These are phyloP conservation scores for Nyleta sp. DNA, from an alignment of 2,888 invertebrate genomes.

Conservation along the genomic window DNA sequence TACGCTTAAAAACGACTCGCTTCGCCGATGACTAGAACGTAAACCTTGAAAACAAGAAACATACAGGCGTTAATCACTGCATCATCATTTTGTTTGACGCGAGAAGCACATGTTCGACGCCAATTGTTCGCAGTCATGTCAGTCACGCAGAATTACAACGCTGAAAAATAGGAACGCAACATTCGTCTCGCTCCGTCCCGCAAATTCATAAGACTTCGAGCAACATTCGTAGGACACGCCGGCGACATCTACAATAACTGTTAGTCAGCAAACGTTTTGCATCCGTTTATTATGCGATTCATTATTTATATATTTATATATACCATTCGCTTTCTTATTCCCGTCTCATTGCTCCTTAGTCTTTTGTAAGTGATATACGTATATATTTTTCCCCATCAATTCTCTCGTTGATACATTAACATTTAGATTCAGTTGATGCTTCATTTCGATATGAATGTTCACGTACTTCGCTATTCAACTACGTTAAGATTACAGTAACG, in stretches of 20 bases:
- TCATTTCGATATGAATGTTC: slow-evolving; percentile 64
- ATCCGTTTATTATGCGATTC: slow-evolving; percentile 23
- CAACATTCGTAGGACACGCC: slow-evolving; percentile 45
- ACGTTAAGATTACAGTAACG: slow-evolving; percentile 56
- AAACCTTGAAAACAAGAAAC: slow-evolving; percentile 12
- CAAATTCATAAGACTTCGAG: slow-evolving; percentile 50
- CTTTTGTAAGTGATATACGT: slow-evolving; percentile 57
- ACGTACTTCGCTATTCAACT: slow-evolving; percentile 49
- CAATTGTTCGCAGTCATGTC: slow-evolving; percentile 41
- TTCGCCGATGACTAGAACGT: slow-evolving; percentile 32
- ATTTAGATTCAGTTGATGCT: slow-evolving; percentile 53
- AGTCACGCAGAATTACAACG: slow-evolving; percentile 59
- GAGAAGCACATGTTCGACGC: slow-evolving; percentile 46
- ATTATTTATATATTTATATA: slow-evolving; percentile 47
- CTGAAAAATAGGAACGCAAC: slow-evolving; percentile 58
- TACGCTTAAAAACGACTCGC: slow-evolving; percentile 19
- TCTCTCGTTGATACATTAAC: slow-evolving; percentile 52
- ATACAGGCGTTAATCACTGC: slow-evolving; percentile 29
- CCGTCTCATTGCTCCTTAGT: slow-evolving; percentile 46
- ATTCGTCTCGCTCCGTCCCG: slow-evolving; percentile 33
- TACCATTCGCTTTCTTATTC: slow-evolving; percentile 17
- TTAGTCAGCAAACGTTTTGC: slow-evolving; percentile 39
- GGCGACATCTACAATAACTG: slow-evolving; percentile 39
- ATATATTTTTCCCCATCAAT: slow-evolving; percentile 28
- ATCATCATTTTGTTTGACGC: slow-evolving; percentile 39